Evolutionary conservation across 2,113 vertebrate genomes (phyloP).

Genomic region (Tenrec ecaudatus): DNA sequence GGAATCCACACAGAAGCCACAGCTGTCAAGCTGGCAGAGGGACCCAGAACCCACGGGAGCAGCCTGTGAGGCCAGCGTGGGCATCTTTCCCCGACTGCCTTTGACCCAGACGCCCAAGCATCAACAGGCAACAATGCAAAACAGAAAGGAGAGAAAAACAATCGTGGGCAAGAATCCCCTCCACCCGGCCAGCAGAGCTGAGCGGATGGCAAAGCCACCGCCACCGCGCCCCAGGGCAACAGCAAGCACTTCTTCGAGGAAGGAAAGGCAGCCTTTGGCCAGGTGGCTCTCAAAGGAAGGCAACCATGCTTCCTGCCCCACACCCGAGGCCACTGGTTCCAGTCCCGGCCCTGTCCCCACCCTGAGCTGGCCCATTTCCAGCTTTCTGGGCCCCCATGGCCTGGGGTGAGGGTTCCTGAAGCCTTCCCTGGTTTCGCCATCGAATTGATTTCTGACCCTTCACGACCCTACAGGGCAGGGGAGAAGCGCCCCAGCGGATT

Average conservation of each 20-base stretch:
- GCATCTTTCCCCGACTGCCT: not conserved
- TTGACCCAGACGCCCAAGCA: not conserved
- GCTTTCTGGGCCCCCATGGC: not conserved
- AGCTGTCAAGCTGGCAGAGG: not conserved
- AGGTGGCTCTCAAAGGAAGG: slow-evolving; percentile 67
- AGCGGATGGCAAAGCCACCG: slow-evolving; percentile 77
- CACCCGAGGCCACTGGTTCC: not conserved
- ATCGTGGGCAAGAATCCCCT: slow-evolving; percentile 38
- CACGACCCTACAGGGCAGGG: too few species aligned
- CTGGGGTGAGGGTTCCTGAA: not conserved
- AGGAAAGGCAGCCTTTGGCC: slow-evolving; percentile 74
- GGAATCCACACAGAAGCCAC: not conserved
- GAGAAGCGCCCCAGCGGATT: too few species aligned
- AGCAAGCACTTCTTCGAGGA: slow-evolving; percentile 73
- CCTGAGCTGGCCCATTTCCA: not conserved
- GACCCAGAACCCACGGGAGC: not conserved
- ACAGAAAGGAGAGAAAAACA: slow-evolving; percentile 6
- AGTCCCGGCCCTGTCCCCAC: not conserved
- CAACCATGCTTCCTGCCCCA: slow-evolving; percentile 52
- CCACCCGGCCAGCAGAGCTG: not conserved
- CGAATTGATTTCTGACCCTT: too few species aligned
- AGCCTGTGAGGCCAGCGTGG: not conserved
- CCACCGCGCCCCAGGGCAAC: too few species aligned
- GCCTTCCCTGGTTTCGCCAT: not conserved
- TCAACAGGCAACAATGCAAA: not conserved